Conservation (phyloP, 2,888 invertebrate genomes). For the Trachelus stipa region DNA sequence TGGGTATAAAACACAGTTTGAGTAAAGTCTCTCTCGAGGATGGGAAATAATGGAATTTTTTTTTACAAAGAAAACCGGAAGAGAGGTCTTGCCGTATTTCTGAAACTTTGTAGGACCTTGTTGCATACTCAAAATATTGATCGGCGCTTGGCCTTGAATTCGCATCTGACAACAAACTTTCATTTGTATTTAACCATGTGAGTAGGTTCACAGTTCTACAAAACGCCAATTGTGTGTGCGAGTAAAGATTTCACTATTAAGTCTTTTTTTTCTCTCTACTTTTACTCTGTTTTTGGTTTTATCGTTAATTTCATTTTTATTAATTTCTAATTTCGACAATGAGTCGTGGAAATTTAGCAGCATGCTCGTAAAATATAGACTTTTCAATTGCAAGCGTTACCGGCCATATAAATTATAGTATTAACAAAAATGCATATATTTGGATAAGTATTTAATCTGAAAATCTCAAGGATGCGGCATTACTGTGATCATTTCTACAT, state of each 20-base stretch:
- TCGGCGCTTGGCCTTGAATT: conserved; percentile 1
- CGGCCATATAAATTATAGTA: no score
- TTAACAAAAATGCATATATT: no score
- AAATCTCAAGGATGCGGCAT: no score
- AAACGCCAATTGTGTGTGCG: background rate
- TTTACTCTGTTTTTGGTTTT: no score
- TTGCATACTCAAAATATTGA: conserved; percentile 1
- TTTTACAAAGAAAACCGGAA: background rate
- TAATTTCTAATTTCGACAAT: no score
- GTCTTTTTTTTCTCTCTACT: background rate
- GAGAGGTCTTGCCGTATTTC: background rate
- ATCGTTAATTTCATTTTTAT: no score
- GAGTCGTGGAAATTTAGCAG: no score
- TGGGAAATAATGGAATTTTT: conserved; percentile 8
- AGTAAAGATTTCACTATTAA: background rate
- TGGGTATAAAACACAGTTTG: no score
- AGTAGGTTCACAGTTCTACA: conserved; percentile 5
- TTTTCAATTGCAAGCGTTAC: background rate
- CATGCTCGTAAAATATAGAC: background rate
- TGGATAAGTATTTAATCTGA: no score
- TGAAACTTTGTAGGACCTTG: conserved; percentile 8
- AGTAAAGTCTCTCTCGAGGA: background rate
- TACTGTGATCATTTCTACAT: no score
- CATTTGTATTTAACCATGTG: conserved; percentile 12
- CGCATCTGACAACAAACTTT: conserved; percentile 3